Base-by-base conservation (phyloP, 2,113 vertebrate species). In the Sinocyclocheilus grahami region DNA sequence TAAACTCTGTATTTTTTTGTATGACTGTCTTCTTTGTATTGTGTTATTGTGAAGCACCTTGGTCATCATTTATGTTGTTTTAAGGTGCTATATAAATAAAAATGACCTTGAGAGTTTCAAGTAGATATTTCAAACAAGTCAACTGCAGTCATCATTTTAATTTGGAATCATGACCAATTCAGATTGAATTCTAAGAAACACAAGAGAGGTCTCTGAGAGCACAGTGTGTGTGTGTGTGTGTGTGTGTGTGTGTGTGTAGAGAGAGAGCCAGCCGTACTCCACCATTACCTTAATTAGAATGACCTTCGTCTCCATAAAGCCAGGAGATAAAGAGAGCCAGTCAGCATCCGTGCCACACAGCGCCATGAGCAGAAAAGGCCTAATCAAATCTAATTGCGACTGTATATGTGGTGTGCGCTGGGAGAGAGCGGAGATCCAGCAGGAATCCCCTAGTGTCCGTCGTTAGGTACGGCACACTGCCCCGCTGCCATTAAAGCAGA, bases 301-400 rank as follows among this genome's bases (percentile, higher is more conserved):
- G 89, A 90, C 87, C 90, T 91, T 92, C 80, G 88, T 62, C 71
- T 86, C 53, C 24, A 84, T 78, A 76, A 48, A 60, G 55, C 65
- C 46, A 10, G 63, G 33, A 74, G 86, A 78, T 78, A 53, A 83
- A 82, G 46, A 71, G 75, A 58, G 18, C 48, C 24, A 22, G 37
- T n/a, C 33, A 84, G 53, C 9, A n/a, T 81, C 27, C 60, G 63
- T 7, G 22, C 22, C 24, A 46, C 60, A 27, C 13, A 69, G 11
- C 7, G 24, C 80, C 80, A 67, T 2, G 1, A 87, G 39, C 39
- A 39, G 79, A 88, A 82, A 86, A 46, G 14, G 18, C 84, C 81
- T 80, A 84, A 91, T 89, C 82, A 85, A 84, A 87, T 83, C 74
- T 90, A 92, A 92, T 90, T 88, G 85, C 0, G 39, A 69, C 16